A percentile compares a stretch with the other conserved stretches of the same genome.
Conservation (phyloP, 1,140 invertebrate species). For the Eufriesea mexicana region DNA sequence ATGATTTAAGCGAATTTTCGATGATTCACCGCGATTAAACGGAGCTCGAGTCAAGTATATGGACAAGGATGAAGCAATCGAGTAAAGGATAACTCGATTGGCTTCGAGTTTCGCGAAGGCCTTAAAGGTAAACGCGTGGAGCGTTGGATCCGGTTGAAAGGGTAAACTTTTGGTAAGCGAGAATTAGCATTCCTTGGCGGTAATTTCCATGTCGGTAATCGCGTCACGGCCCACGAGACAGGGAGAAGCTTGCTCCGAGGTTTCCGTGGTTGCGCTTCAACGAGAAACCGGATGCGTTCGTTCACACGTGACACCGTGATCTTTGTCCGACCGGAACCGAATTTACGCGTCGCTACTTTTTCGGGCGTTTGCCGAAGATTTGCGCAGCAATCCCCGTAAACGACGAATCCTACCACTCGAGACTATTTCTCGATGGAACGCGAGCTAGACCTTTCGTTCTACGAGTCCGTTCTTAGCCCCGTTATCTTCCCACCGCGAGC, state of each 20-base stretch:
- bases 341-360: background rate
- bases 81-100: background rate
- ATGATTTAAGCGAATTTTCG: too few relatives aligned
- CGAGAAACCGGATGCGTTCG: background rate
- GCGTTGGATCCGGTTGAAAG: background rate
- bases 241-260: background rate
- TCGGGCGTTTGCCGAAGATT: background rate
- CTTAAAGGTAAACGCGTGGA: background rate
- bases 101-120: background rate
- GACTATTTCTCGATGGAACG: too few relatives aligned
- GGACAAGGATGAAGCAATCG: background rate
- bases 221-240: background rate
- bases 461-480: too few relatives aligned
- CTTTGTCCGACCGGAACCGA: background rate
- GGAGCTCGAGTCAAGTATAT: too few relatives aligned
- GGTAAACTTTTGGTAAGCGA: conserved; percentile 20
- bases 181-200: conserved; percentile 22
- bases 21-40: too few relatives aligned
- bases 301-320: background rate
- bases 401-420: conserved; percentile 4
- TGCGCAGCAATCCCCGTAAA: background rate
- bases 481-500: too few relatives aligned
- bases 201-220: conserved; percentile 15
- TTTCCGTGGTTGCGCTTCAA: background rate
- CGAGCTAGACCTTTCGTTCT: too few relatives aligned